A percentile compares a stretch with the other conserved stretches of the same genome.
These are phyloP conservation scores for Oriolus oriolus DNA, from an alignment of 2,113 vertebrate genomes.

Conservation along the genomic window DNA sequence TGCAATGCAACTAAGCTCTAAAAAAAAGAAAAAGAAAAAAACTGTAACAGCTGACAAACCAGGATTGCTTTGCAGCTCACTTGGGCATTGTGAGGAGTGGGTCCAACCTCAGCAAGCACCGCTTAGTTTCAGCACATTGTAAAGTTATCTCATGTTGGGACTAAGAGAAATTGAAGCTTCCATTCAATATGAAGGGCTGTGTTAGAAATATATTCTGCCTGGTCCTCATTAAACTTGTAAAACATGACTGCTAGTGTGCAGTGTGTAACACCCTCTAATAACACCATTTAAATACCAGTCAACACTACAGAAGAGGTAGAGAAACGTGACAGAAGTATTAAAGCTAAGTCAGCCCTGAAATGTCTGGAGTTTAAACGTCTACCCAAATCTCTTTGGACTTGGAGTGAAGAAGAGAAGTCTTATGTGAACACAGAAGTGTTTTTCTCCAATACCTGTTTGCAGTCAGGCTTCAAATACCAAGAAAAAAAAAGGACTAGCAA, in stretches of 20 bases:
- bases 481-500: not conserved
- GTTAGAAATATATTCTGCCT: not conserved
- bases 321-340: not conserved
- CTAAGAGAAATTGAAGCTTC: not conserved
- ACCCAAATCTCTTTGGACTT: not conserved
- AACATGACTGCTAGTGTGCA: not conserved
- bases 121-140: not conserved
- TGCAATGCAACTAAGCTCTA: not conserved
- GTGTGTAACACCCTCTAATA: not conserved
- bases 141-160: not conserved
- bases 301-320: not conserved
- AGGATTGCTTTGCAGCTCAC: not conserved
- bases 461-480: not conserved
- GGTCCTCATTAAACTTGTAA: slow-evolving; percentile 29
- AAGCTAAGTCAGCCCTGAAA: slow-evolving; percentile 17
- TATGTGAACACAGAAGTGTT: not conserved
- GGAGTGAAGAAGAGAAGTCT: not conserved
- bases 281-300: slow-evolving; percentile 10
- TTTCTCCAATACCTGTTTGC: not conserved
- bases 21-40: not conserved
- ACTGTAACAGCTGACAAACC: not conserved
- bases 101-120: not conserved
- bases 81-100: not conserved
- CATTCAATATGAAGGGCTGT: not conserved
- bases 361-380: not conserved